These are phyloP conservation scores for Lottia gigantea DNA, from an alignment of 2,888 invertebrate species.

Conservation along the genomic window DNA sequence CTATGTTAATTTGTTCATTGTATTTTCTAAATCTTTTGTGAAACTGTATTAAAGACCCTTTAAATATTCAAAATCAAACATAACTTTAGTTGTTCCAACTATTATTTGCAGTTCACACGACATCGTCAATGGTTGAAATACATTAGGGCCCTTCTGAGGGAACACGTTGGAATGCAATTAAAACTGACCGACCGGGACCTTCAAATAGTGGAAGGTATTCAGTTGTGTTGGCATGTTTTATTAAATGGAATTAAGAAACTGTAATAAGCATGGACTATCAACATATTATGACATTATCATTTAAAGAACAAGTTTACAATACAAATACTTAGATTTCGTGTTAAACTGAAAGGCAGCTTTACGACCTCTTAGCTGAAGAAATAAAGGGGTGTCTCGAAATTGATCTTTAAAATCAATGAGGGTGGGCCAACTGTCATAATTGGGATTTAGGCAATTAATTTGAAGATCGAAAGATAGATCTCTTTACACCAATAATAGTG, in stretches of 20 bases:
- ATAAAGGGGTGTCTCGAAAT: no score
- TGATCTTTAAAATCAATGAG: no score
- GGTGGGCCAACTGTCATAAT: no score
- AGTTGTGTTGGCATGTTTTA: slow-evolving; percentile 1
- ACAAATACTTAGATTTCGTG: not conserved
- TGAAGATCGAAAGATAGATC: no score
- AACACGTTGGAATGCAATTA: slow-evolving; percentile 10
- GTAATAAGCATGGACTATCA: slow-evolving; percentile 2
- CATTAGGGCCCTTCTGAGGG: not conserved
- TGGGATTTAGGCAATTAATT: no score
- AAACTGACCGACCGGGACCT: not conserved
- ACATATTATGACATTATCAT: slow-evolving; percentile 11
- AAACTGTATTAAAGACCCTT: no score
- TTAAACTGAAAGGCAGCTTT: not conserved
- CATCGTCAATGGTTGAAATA: not conserved
- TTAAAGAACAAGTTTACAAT: slow-evolving; percentile 1
- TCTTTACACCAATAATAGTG: no score
- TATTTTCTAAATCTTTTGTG: no score
- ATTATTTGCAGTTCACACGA: slow-evolving; percentile 4
- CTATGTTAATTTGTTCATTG: no score
- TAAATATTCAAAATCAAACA: no score
- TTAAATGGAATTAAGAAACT: slow-evolving; percentile 1
- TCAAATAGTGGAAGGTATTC: not conserved
- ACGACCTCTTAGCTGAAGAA: not conserved
- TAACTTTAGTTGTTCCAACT: no score